Conservation (phyloP, 2,113 vertebrate genomes). For the Tylochromis polylepis region DNA sequence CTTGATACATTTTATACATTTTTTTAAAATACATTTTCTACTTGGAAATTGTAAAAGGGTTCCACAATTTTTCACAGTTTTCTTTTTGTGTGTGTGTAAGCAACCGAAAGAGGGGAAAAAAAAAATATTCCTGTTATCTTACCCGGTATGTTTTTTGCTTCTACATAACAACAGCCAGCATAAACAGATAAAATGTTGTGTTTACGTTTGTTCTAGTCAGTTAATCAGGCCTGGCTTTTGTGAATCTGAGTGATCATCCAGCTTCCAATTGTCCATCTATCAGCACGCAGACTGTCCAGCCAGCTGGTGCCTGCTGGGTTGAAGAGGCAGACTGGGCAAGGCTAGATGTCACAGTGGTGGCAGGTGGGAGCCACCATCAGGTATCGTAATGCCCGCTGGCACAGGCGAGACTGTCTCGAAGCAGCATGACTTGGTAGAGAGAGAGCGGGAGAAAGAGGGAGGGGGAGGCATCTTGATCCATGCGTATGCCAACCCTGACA, state of each 20-base stretch:
- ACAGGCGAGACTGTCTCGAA: conserved; percentile 20
- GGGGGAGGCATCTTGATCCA: conserved; percentile 13
- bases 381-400: conserved; percentile 42
- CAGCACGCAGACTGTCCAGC: conserved; percentile 45
- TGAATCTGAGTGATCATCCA: conserved; percentile 32
- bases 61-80: not conserved
- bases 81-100: not conserved
- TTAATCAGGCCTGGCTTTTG: conserved; percentile 22
- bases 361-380: conserved; percentile 56
- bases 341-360: conserved; percentile 34
- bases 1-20: too few relatives aligned
- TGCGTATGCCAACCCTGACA: conserved; percentile 47
- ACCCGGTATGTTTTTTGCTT: not conserved
- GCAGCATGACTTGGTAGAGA: not conserved
- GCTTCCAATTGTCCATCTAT: conserved; percentile 40
- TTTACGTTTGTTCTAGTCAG: conserved; percentile 9
- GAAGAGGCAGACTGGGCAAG: conserved; percentile 37
- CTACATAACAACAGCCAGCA: not conserved
- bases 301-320: conserved; percentile 57
- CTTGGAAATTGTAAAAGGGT: not conserved
- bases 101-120: not conserved
- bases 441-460: not conserved
- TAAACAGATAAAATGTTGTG: not conserved
- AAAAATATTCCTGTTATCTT: not conserved
- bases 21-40: not conserved